Conservation (phyloP, 35 echinoderm and acorn worm species). For the Apostichopus californicus region DNA sequence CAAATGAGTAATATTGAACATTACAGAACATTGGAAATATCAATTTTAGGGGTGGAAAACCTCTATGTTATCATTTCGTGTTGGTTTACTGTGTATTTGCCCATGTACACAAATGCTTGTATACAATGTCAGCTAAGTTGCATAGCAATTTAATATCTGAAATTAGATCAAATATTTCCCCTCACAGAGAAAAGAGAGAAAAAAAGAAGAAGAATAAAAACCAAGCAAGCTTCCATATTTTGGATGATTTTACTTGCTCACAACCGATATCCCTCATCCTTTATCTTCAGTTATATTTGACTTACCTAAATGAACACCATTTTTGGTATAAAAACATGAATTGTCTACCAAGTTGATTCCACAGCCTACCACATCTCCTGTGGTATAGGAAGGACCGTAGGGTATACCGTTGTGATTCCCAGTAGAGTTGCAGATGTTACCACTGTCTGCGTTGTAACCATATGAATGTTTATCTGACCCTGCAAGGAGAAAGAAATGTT, state of each 20-base stretch:
- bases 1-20: too few species aligned
- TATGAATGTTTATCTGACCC: slow-evolving; percentile 94
- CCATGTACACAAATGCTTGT: too few species aligned
- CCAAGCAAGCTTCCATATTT: background rate
- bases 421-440: slow-evolving; percentile 85
- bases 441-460: slow-evolving; percentile 98
- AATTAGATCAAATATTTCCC: too few species aligned
- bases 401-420: slow-evolving; percentile 69
- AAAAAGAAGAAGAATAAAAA: too few species aligned
- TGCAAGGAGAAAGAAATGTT: slow-evolving; percentile 13
- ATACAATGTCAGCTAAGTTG: too few species aligned
- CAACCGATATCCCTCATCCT: background rate
- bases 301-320: slow-evolving; percentile 94
- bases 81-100: too few species aligned
- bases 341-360: slow-evolving; percentile 94
- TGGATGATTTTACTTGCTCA: background rate
- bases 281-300: background rate
- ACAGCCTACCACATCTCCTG: slow-evolving; percentile 94
- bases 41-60: too few species aligned
- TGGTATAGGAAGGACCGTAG: slow-evolving; percentile 97
- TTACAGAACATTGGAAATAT: too few species aligned
- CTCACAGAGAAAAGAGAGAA: too few species aligned
- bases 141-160: too few species aligned
- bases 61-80: too few species aligned
- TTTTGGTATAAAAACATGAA: slow-evolving; percentile 95